A percentile compares a stretch with the other conserved stretches of the same genome.
Conservation (phyloP, 2,797 vertebrate genomes). For the Hirundo rustica region DNA sequence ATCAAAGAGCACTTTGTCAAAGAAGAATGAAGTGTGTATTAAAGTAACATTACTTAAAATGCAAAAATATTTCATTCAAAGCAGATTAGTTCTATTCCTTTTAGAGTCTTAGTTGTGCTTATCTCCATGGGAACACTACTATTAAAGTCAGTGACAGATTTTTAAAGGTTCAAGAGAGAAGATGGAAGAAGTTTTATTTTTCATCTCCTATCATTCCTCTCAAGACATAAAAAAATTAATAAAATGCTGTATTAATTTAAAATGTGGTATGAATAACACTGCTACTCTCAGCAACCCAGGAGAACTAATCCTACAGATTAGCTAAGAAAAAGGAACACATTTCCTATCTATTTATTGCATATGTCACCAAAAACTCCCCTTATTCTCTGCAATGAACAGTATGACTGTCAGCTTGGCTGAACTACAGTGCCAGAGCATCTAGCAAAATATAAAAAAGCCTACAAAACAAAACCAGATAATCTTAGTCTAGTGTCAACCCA, state of each 20-base stretch:
- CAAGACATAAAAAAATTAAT: background rate
- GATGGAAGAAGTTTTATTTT: constrained; percentile 29
- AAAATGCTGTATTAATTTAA: constrained; percentile 22
- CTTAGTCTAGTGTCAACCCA: background rate
- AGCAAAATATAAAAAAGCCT: background rate
- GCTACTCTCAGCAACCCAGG: background rate
- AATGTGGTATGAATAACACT: background rate
- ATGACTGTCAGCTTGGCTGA: background rate
- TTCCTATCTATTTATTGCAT: background rate
- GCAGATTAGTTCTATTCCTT: constrained; percentile 43
- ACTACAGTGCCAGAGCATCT: background rate
- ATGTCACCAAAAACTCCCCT: background rate
- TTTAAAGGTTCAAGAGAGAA: constrained; percentile 48
- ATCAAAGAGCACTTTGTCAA: constrained; percentile 44
- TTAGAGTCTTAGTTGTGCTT: constrained; percentile 44
- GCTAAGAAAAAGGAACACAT: background rate
- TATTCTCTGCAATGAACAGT: background rate
- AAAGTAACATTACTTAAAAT: constrained; percentile 54
- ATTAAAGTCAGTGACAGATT: constrained; percentile 56
- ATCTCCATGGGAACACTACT: constrained; percentile 62
- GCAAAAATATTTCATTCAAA: constrained; percentile 61
- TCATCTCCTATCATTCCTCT: background rate
- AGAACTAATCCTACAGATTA: constrained; percentile 17
- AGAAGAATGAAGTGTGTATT: constrained; percentile 37
- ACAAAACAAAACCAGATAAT: background rate